Conservation (phyloP, 2,888 invertebrate species). For the Idaea straminata region DNA sequence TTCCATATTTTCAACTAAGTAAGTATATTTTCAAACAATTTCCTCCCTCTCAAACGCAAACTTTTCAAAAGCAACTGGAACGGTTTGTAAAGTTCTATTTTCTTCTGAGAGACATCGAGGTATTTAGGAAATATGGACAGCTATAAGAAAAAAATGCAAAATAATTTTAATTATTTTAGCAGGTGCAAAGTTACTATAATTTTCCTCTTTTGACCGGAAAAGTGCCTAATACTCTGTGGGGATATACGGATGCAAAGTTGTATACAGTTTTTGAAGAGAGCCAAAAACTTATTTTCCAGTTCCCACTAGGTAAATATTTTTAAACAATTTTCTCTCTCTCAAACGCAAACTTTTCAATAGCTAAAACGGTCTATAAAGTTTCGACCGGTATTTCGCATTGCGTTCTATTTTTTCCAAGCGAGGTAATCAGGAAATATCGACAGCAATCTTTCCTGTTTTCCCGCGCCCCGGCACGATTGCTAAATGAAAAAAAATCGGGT, state of each 20-base stretch:
- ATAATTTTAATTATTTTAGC: too few species aligned
- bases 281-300: background rate
- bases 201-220: too few species aligned
- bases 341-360: background rate
- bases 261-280: background rate
- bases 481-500: background rate
- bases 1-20: too few species aligned
- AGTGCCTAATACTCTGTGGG: too few species aligned
- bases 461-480: background rate
- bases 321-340: background rate
- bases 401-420: background rate
- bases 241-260: too few species aligned
- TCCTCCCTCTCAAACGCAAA: background rate
- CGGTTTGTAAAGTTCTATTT: background rate
- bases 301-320: background rate
- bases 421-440: background rate
- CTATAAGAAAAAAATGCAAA: too few species aligned
- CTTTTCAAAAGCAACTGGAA: background rate
- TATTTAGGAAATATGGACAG: too few species aligned
- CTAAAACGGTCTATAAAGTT: background rate
- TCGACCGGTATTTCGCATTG: background rate
- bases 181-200: too few species aligned
- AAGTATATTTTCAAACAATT: background rate
- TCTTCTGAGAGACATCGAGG: too few species aligned
- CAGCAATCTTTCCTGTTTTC: background rate